These are phyloP conservation scores for Physocephala rufipes DNA, from an alignment of 2,888 invertebrate genomes.

Conservation along the genomic window DNA sequence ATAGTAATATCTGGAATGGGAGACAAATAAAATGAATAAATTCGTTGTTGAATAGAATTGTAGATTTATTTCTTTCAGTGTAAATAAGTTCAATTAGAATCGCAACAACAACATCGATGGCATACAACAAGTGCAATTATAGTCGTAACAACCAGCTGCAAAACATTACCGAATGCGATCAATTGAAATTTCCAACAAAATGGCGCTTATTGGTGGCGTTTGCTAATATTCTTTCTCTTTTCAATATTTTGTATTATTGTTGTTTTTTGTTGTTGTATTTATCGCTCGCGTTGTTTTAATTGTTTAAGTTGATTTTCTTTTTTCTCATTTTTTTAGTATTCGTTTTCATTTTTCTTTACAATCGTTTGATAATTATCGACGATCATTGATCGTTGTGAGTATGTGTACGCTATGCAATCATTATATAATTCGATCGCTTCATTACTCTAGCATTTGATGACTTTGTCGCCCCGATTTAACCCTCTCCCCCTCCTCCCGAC, in stretches of 20 bases:
- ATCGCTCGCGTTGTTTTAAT: constrained; percentile 27
- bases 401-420: no score
- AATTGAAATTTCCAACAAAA: constrained; percentile 32
- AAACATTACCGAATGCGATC: constrained; percentile 28
- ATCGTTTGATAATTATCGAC: constrained; percentile 2
- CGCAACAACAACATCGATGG: constrained; percentile 9
- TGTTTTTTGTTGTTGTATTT: constrained; percentile 1
- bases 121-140: constrained; percentile 1
- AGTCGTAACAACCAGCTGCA: constrained; percentile 9
- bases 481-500: no score
- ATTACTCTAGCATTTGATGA: constrained; percentile 9
- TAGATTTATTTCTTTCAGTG: not conserved
- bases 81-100: constrained; percentile 4
- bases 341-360: constrained; percentile 22
- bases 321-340: constrained; percentile 39
- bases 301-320: constrained; percentile 39
- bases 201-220: constrained; percentile 31
- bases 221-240: not conserved
- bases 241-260: not conserved
- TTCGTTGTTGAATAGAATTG: no score
- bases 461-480: no score
- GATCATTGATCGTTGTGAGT: no score
- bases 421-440: not conserved
- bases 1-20: not conserved
- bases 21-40: no score